Evolutionary conservation across 2,113 vertebrate genomes (phyloP), one percentile per base, ranked within the genome.

Genomic region (Rhagologus leucostigma): DNA sequence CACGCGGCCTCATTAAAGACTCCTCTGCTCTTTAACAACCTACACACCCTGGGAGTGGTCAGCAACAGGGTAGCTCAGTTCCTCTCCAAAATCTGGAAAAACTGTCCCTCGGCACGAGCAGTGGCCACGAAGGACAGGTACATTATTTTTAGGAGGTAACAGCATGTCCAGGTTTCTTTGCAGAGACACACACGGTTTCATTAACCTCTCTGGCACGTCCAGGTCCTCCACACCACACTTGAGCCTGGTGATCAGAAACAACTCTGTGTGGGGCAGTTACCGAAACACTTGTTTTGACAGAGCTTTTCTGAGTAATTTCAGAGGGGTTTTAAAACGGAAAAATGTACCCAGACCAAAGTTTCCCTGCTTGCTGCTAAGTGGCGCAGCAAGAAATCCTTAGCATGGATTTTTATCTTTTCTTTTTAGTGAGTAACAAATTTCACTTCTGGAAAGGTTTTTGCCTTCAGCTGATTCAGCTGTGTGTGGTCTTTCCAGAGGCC

Each of bases 1-100:
- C 46, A 46, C 3, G 1, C 0, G 0, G 52, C 39, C 68, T 29
- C 3, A 0, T 5, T 73, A n/a, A 78, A 79, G 23, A 70, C 15
- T 46, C 30, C 42, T 47, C 41, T 65, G 7, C 32, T 42, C 60
- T 70, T 23, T 7, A 74, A 16, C 26, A 74, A 24, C 33, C 42
- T 5, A 29, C n/a, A 50, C 16, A 17, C 23, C 32, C 37, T 5
- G 2, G 24, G 41, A 79, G 21, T 1, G 0, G 29, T 13, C n/a
- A 91, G 77, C 22, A 42, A 9, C 4, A 49, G 73, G 21, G 78
- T 0, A 68, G n/a, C 29, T 81, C 11, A 63, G 15, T 7, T 47
- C 53, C 60, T 67, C 55, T 63, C 42, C 23, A 57, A 76, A 76
- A 82, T 41, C 46, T 79, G 46, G 23, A 35, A 70, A 53, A 93